These are phyloP conservation scores for Pagetopsis macropterus DNA, from an alignment of 2,797 vertebrate species.

Conservation along the genomic window DNA sequence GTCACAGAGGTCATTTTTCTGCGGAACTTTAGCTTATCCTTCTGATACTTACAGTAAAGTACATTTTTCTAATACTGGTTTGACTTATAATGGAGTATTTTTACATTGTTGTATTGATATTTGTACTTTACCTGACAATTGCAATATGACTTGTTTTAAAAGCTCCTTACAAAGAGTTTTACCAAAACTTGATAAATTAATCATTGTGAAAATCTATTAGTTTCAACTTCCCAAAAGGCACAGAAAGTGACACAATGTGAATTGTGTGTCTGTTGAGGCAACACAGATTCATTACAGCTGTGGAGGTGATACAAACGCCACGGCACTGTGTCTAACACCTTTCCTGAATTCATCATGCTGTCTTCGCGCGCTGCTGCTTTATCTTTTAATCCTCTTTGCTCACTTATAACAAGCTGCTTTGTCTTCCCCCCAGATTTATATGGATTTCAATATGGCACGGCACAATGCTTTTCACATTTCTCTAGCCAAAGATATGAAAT, in stretches of 20 bases:
- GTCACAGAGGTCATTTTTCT: background rate
- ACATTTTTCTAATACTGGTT: background rate
- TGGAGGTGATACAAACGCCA: constrained; percentile 32
- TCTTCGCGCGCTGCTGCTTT: constrained; percentile 8
- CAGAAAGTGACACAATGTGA: background rate
- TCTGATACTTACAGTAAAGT: background rate
- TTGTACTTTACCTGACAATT: background rate
- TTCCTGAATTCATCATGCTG: constrained; percentile 25
- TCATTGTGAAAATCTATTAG: background rate
- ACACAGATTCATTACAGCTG: constrained; percentile 46
- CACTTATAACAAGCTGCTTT: background rate
- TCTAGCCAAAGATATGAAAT: background rate
- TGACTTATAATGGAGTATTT: background rate
- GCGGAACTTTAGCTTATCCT: background rate
- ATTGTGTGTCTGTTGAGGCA: constrained; percentile 6
- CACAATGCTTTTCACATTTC: background rate
- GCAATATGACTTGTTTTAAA: background rate
- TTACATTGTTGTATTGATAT: background rate
- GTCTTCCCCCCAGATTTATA: constrained; percentile 20
- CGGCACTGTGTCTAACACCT: constrained; percentile 8
- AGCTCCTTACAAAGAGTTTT: background rate
- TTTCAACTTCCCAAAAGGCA: background rate
- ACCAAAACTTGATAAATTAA: constrained; percentile 2
- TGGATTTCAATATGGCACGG: constrained; percentile 6
- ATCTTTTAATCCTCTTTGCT: constrained; percentile 22